Percentiles rank a stretch among this genome's conserved stretches.
These are phyloP conservation scores for Papilio polyxenes DNA, from an alignment of 1,140 invertebrate genomes.

Conservation along the genomic window DNA sequence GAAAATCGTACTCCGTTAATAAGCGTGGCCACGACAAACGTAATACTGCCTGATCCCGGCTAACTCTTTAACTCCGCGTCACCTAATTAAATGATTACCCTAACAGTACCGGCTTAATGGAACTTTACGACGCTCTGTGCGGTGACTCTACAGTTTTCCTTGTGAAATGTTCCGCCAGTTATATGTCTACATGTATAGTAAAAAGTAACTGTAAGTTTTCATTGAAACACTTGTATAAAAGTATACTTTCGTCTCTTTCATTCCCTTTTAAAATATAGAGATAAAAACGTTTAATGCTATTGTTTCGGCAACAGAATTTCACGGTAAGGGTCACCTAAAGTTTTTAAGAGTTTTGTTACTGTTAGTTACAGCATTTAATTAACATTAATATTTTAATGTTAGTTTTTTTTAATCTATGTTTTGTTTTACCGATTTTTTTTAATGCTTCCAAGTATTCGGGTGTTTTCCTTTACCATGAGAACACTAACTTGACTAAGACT, in stretches of 20 bases:
- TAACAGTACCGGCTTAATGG: constrained; percentile 43
- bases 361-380: neutral
- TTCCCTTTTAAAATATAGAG: too few species aligned
- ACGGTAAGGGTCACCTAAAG: neutral
- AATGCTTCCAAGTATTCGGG: too few species aligned
- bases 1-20: constrained; percentile 29
- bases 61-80: constrained; percentile 51
- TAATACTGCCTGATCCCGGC: constrained; percentile 48
- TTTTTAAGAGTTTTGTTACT: neutral
- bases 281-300: too few species aligned
- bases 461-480: too few species aligned
- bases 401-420: neutral
- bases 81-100: constrained; percentile 56
- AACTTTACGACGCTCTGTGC: constrained; percentile 39
- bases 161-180: neutral
- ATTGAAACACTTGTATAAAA: too few species aligned
- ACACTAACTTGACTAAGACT: too few species aligned
- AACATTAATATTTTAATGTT: neutral
- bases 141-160: constrained; percentile 37
- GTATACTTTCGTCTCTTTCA: too few species aligned
- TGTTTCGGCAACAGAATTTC: too few species aligned
- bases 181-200: neutral
- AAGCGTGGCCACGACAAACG: constrained; percentile 44
- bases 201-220: neutral
- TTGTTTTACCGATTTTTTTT: too few species aligned